phyloP scores from a whole-genome alignment of 2,888 invertebrate species.

The Xanthorhoe designata region DNA sequence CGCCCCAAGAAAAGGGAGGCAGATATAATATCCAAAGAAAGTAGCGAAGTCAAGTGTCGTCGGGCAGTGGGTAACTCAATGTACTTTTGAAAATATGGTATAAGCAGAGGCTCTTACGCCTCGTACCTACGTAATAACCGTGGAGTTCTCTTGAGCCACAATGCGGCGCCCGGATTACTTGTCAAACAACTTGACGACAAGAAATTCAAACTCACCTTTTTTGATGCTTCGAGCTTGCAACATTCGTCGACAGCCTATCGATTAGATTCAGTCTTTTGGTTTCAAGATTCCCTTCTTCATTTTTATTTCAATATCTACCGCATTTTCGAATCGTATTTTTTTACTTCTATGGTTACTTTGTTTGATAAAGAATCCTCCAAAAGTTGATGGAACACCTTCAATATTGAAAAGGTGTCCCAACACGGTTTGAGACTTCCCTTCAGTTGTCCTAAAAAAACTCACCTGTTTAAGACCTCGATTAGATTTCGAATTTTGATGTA shows the following conservation, averaged over 20 bases:
- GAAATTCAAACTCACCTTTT: conserved; percentile 65
- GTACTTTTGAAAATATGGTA: conserved; percentile 52
- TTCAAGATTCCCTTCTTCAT: too few species aligned
- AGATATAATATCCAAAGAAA: conserved; percentile 37
- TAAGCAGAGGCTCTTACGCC: conserved; percentile 54
- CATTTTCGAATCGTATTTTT: too few species aligned
- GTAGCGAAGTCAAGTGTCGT: conserved; percentile 40
- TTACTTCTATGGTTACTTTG: too few species aligned
- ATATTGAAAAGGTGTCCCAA: too few species aligned
- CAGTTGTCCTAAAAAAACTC: too few species aligned
- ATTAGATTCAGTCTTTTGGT: conserved; percentile 55
- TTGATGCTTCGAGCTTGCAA: conserved; percentile 55
- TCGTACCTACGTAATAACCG: conserved; percentile 59
- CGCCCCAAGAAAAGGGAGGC: conserved; percentile 5
- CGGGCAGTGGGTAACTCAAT: conserved; percentile 43
- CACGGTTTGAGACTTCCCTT: too few species aligned
- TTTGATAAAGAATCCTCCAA: too few species aligned
- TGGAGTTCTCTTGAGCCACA: conserved; percentile 60
- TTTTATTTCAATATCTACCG: too few species aligned
- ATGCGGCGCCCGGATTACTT: conserved; percentile 70
- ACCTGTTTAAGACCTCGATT: too few species aligned
- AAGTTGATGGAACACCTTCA: too few species aligned
- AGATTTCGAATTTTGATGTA: too few species aligned
- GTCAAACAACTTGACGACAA: conserved; percentile 71
- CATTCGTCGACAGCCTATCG: conserved; percentile 52